Conservation (phyloP, 2,113 vertebrate genomes). For the Lepus europaeus region DNA sequence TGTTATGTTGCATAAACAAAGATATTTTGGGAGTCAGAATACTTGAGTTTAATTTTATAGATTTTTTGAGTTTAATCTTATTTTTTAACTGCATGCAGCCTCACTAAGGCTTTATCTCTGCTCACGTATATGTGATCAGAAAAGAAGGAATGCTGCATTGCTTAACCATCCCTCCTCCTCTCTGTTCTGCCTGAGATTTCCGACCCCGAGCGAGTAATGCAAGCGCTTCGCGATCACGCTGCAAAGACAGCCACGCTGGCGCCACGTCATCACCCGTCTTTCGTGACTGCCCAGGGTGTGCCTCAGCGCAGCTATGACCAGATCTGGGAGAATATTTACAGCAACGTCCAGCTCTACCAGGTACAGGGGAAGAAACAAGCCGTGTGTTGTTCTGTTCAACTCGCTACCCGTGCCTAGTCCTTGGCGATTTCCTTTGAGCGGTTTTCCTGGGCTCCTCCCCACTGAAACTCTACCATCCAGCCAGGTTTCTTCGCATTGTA, state of each 20-base stretch:
- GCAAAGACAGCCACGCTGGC: constrained; percentile 34
- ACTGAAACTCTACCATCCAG: neutral
- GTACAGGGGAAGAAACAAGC: constrained; percentile 70
- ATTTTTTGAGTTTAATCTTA: neutral
- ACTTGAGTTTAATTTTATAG: neutral
- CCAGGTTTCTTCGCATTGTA: neutral
- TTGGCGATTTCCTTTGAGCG: neutral
- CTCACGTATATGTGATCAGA: neutral
- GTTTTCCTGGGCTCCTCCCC: neutral
- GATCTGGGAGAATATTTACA: constrained; percentile 86
- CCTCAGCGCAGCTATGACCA: constrained; percentile 16
- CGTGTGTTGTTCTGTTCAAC: neutral
- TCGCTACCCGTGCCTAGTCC: neutral
- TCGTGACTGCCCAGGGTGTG: constrained; percentile 38
- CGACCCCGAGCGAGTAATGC: constrained; percentile 78
- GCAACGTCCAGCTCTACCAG: constrained; percentile 78
- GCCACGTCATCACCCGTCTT: constrained; percentile 3
- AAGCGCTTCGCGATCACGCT: constrained; percentile 82
- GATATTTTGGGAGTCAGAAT: neutral
- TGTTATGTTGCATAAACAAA: neutral
- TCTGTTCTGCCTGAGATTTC: constrained; percentile 81
- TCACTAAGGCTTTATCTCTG: neutral
- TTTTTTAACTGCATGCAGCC: constrained; percentile 31
- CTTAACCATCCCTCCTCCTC: neutral
- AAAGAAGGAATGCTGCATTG: neutral